Evolutionary conservation across 2,113 vertebrate genomes (phyloP).

Genomic region (Onychostruthus taczanowskii): DNA sequence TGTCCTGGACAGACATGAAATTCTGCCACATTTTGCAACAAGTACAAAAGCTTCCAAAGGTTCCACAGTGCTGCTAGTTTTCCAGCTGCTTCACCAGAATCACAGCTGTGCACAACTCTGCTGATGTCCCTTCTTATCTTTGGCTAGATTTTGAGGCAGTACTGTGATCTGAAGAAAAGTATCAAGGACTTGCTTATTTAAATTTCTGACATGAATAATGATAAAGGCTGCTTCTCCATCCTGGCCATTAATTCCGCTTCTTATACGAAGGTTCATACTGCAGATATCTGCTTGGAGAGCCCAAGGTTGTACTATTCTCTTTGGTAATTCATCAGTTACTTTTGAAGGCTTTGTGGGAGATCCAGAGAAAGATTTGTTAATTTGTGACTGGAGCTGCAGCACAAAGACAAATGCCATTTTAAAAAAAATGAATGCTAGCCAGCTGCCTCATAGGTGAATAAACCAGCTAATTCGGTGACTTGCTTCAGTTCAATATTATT

Average conservation of each 20-base stretch:
- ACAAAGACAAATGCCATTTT: not conserved
- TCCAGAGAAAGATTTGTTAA: not conserved
- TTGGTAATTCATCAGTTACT: not conserved
- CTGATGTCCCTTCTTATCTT: not conserved
- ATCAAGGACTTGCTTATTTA: slow-evolving; percentile 7
- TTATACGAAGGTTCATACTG: not conserved
- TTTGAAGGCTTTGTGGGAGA: not conserved
- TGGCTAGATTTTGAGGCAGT: not conserved
- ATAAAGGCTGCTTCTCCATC: not conserved
- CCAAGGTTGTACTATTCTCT: not conserved
- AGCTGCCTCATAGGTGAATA: not conserved
- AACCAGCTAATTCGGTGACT: not conserved
- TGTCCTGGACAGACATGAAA: not conserved
- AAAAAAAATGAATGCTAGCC: not conserved
- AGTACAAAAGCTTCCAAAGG: not conserved
- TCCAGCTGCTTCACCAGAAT: not conserved
- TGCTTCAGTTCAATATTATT: not conserved
- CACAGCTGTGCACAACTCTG: not conserved
- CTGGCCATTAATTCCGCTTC: not conserved
- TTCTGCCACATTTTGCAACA: not conserved
- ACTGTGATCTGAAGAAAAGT: not conserved
- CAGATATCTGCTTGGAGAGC: not conserved
- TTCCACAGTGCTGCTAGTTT: not conserved
- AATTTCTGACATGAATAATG: not conserved
- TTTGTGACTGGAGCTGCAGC: not conserved